Conservation (phyloP, 2,113 vertebrate genomes). For the Sebastes fasciatus region DNA sequence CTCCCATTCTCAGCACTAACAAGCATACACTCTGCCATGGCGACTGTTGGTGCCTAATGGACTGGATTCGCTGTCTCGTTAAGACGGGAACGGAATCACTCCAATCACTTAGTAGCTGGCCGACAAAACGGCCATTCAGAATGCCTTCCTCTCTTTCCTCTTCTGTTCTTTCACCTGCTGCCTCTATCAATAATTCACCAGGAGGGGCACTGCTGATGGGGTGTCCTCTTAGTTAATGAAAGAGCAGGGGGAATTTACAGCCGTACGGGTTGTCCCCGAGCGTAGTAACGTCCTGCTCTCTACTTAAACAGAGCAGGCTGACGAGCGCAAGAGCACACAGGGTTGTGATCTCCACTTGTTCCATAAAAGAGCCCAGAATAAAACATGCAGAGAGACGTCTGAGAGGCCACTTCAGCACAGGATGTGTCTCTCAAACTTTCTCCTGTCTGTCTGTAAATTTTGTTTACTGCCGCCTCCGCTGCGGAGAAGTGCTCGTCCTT, state of each 20-base stretch:
- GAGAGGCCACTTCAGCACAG: slow-evolving; percentile 24
- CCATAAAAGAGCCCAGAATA: slow-evolving; percentile 50
- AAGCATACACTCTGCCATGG: slow-evolving; percentile 41
- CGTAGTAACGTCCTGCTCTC: slow-evolving; percentile 42
- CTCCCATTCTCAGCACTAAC: slow-evolving; percentile 49
- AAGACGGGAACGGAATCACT: slow-evolving; percentile 60
- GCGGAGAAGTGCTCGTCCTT: not conserved
- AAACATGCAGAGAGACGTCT: slow-evolving; percentile 26
- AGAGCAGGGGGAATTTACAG: slow-evolving; percentile 70
- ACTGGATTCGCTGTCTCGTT: slow-evolving; percentile 70
- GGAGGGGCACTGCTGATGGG: slow-evolving; percentile 57
- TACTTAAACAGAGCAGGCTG: slow-evolving; percentile 40
- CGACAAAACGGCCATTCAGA: slow-evolving; percentile 66
- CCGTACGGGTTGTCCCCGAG: slow-evolving; percentile 13
- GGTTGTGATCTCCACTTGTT: slow-evolving; percentile 20
- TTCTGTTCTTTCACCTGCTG: slow-evolving; percentile 22
- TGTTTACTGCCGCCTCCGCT: not conserved
- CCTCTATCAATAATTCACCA: slow-evolving; percentile 78
- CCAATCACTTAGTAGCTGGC: slow-evolving; percentile 68
- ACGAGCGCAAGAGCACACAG: slow-evolving; percentile 26
- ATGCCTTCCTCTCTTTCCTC: slow-evolving; percentile 32
- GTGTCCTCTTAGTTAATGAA: slow-evolving; percentile 77
- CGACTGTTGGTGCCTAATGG: slow-evolving; percentile 62
- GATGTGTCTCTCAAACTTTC: slow-evolving; percentile 27
- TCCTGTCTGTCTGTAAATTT: not conserved